Percentiles rank a stretch among this genome's conserved stretches.
Evolutionary conservation across 2,888 invertebrate species (phyloP).

Genomic region (Caenorhabditis uteleia): DNA sequence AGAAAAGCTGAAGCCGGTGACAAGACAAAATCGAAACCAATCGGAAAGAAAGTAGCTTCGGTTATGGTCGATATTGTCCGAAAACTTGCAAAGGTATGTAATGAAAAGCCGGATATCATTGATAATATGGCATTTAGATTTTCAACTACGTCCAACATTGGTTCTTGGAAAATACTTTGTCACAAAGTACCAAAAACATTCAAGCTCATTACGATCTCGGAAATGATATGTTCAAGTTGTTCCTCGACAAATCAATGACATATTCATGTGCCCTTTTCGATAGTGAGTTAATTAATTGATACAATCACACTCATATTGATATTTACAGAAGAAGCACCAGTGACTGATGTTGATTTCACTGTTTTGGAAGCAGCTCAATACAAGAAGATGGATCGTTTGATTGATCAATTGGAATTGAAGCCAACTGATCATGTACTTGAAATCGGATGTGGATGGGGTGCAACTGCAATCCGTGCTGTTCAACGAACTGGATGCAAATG

Average conservation of each 20-base stretch:
- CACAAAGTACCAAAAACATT: constrained; percentile 48
- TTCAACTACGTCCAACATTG: constrained; percentile 58
- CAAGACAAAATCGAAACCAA: constrained; percentile 9
- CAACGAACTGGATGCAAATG: constrained; percentile 54
- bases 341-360: constrained; percentile 31
- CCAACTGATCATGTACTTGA: constrained; percentile 58
- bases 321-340: constrained; percentile 24
- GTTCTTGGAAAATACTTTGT: constrained; percentile 52
- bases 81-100: constrained; percentile 10
- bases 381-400: constrained; percentile 52
- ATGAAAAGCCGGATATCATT: not conserved
- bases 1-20: constrained; percentile 13
- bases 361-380: constrained; percentile 52
- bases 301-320: not conserved
- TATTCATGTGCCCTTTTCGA: constrained; percentile 62
- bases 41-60: constrained; percentile 11
- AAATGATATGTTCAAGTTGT: constrained; percentile 63
- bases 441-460: constrained; percentile 66
- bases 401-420: constrained; percentile 46
- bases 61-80: constrained; percentile 13
- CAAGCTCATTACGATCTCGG: constrained; percentile 64
- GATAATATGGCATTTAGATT: constrained; percentile 8
- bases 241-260: constrained; percentile 62
- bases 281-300: constrained; percentile 8
- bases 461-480: constrained; percentile 57